These are phyloP conservation scores for Drosophila nigritarsus DNA, from an alignment of 2,888 invertebrate genomes.

Conservation along the genomic window DNA sequence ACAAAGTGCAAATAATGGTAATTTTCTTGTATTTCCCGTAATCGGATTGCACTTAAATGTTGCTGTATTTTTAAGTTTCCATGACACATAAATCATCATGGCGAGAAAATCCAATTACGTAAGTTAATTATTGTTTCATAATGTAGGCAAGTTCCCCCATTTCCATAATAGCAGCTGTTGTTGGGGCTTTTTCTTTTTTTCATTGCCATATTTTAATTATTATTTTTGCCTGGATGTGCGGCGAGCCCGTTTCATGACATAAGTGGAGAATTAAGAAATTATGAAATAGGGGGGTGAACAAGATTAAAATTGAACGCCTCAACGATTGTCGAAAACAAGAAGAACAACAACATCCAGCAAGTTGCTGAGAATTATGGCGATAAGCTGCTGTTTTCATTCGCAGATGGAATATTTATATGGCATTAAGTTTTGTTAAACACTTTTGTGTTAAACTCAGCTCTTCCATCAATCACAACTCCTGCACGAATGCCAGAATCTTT, in stretches of 20 bases:
- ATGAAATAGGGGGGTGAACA: slow-evolving; percentile 11
- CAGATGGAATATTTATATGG: not conserved
- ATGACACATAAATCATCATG: slow-evolving; percentile 7
- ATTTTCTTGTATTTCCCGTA: not conserved
- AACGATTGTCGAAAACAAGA: not conserved
- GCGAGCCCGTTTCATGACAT: slow-evolving; percentile 6
- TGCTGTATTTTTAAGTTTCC: not conserved
- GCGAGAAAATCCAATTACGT: slow-evolving; percentile 33
- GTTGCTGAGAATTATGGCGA: too few relatives aligned
- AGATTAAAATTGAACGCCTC: slow-evolving; percentile 27
- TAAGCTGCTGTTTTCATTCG: not conserved
- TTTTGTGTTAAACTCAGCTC: too few relatives aligned
- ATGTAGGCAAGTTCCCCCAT: not conserved
- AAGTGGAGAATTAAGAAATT: slow-evolving; percentile 47
- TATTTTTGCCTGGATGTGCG: slow-evolving; percentile 5
- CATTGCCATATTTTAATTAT: slow-evolving; percentile 37
- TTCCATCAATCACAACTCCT: too few relatives aligned
- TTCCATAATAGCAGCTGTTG: not conserved
- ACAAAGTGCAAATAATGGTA: too few relatives aligned
- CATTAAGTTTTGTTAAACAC: too few relatives aligned
- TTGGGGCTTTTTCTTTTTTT: not conserved
- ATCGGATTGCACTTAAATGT: not conserved
- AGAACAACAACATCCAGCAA: not conserved
- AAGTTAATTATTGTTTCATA: slow-evolving; percentile 48
- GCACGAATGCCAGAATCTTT: too few relatives aligned